Conservation (phyloP, 1,140 invertebrate species). For the Stegodyphus dumicola region DNA sequence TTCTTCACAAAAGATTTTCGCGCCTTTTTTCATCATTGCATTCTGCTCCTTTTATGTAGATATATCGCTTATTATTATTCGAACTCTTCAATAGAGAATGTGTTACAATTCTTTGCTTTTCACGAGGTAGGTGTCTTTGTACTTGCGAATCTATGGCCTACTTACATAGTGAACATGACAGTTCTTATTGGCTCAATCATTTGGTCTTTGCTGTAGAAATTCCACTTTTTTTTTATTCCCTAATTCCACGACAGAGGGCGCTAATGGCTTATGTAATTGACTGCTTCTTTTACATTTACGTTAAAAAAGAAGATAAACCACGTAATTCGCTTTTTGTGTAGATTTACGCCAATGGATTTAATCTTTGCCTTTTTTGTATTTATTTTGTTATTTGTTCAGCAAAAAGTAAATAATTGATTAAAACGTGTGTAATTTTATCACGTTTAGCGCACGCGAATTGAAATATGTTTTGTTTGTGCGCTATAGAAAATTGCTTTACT, state of each 20-base stretch:
- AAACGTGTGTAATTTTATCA: no score
- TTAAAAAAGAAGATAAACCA: no score
- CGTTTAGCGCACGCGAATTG: no score
- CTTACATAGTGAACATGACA: not conserved
- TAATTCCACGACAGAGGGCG: not conserved
- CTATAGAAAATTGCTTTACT: no score
- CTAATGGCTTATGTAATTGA: not conserved
- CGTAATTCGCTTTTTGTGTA: no score
- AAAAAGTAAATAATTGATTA: no score
- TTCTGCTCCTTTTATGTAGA: not conserved
- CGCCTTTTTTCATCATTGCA: slow-evolving; percentile 27
- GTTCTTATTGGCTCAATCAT: not conserved
- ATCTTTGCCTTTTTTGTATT: no score
- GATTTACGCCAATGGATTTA: no score
- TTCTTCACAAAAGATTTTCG: slow-evolving; percentile 43
- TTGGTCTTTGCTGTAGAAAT: not conserved
- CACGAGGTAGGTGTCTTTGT: not conserved
- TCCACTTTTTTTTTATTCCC: no score
- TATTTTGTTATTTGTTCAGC: no score
- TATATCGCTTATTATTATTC: slow-evolving; percentile 25
- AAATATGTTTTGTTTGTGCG: no score
- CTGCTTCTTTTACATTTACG: not conserved
- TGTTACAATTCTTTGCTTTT: no score
- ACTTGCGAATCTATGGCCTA: not conserved
- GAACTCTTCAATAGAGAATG: slow-evolving; percentile 5